A percentile compares a stretch with the other conserved stretches of the same genome.
phyloP scores from a whole-genome alignment of 2,888 invertebrate species.

The Mycalesis mineus region DNA sequence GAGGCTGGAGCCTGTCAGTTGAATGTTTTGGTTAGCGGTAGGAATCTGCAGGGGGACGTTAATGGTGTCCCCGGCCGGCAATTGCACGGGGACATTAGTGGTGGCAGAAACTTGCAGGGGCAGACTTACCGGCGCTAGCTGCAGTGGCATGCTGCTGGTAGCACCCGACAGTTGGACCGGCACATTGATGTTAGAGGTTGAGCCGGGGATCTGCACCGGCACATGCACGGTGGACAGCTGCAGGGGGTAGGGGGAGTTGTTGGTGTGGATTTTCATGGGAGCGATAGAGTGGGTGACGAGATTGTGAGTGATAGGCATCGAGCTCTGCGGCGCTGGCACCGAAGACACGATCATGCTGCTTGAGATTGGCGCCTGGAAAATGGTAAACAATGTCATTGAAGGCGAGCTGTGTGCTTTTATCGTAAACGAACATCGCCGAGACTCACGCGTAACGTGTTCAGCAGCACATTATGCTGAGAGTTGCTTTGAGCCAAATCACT shows the following conservation, averaged over 20 bases:
- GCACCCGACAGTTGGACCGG: slow-evolving; percentile 67
- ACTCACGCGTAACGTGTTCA: slow-evolving; percentile 73
- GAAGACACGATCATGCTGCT: slow-evolving; percentile 75
- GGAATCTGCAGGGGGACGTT: slow-evolving; percentile 70
- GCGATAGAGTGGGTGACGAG: slow-evolving; percentile 68
- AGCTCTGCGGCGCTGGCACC: slow-evolving; percentile 67
- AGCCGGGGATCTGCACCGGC: slow-evolving; percentile 70
- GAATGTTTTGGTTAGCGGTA: slow-evolving; percentile 56
- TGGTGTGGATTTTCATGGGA: slow-evolving; percentile 67
- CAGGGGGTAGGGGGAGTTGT: slow-evolving; percentile 60
- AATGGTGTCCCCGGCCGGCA: slow-evolving; percentile 67
- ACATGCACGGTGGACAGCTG: slow-evolving; percentile 71
- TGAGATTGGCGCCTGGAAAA: slow-evolving; percentile 70
- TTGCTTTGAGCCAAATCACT: slow-evolving; percentile 54
- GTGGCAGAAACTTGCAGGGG: slow-evolving; percentile 66
- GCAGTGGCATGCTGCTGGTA: slow-evolving; percentile 59
- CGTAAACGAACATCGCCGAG: slow-evolving; percentile 32
- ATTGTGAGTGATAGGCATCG: slow-evolving; percentile 66
- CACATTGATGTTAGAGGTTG: slow-evolving; percentile 68
- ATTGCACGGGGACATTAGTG: slow-evolving; percentile 64
- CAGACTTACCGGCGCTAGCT: slow-evolving; percentile 65
- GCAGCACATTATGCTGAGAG: slow-evolving; percentile 66
- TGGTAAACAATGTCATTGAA: slow-evolving; percentile 49
- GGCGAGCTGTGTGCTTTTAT: slow-evolving; percentile 38
- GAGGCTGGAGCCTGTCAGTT: slow-evolving; percentile 51